Evolutionary conservation across 2,797 vertebrate species (phyloP), one percentile per base, ranked within the genome.

Genomic region (Australoheros facetus): DNA sequence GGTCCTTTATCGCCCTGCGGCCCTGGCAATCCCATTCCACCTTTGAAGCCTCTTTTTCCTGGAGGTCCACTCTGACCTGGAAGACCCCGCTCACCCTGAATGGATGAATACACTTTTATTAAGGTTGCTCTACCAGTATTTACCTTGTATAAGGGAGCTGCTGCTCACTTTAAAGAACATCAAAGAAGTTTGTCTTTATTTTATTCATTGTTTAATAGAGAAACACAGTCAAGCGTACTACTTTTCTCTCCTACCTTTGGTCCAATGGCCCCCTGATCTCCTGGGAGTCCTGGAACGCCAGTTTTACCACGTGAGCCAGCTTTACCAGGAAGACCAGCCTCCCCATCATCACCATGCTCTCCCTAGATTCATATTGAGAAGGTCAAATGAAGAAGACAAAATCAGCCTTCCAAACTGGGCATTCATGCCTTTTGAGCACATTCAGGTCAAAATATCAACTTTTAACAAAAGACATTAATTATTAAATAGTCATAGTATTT

Each of bases 301-400:
- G 93, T 93, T 93, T 96, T 98, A 58, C 98, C 98, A 83, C 93
- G 96, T 75, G 94, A 94, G 55, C 98, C 98, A 21, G 94, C 34
- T 92, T 96, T 97, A 21, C 98, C 98, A 3, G 88, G 71, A 75
- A 95, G 87, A 51, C 98, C 98, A 73, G 94, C 75, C 70, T 96
- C 96, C 10, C 98, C 98, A 60, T 99, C 98, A 0, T 97, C 96
- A 14, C 98, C 98, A 42, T 99, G 97, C 71, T 98, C 97, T 75
- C 98, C 98, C 98, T 99, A 54, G 7, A 85, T 14, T 88, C 2
- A 87, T 9, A 59, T 53, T 14, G 12, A 26, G 10, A 71, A 74
- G 78, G 1, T 62, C 34, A 69, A 30, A 69, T 48, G 64, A 51
- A 45, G 16, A 69, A 23, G 2, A n/a, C 6, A 7, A 37, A 7